phyloP scores from a whole-genome alignment of 92 coral and sea anemone species.

The Heteractis magnifica region DNA sequence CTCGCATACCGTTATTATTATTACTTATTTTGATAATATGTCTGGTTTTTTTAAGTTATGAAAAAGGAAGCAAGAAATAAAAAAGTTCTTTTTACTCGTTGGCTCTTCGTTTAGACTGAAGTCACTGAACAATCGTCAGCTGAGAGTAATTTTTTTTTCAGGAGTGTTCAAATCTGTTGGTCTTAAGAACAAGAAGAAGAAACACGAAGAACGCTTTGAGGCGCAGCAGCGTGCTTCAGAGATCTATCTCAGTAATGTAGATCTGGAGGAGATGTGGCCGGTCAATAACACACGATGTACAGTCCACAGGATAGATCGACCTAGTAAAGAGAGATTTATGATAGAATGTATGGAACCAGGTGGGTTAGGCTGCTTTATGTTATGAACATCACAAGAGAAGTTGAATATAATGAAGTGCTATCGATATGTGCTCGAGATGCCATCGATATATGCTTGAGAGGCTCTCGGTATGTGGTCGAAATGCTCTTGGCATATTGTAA shows the following conservation, averaged over 20 bases:
- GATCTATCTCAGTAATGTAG: constrained; percentile 36
- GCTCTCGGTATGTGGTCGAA: background rate
- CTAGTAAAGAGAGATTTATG: constrained; percentile 59
- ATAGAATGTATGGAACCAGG: constrained; percentile 74
- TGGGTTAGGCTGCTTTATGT: background rate
- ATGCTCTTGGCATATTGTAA: background rate
- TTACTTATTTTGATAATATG: no score
- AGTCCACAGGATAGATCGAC: constrained; percentile 62
- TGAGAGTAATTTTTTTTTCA: background rate
- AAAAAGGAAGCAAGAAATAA: no score
- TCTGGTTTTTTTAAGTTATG: no score
- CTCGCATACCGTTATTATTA: no score
- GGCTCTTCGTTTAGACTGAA: no score
- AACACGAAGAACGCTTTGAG: constrained; percentile 55
- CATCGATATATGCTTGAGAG: background rate
- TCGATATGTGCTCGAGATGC: background rate
- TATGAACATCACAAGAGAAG: background rate
- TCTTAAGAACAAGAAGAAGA: background rate
- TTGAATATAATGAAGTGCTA: background rate
- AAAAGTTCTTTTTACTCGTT: no score
- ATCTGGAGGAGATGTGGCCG: constrained; percentile 67
- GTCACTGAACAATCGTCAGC: no score
- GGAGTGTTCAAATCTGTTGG: background rate
- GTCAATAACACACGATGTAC: constrained; percentile 60
- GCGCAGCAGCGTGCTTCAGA: constrained; percentile 32